phyloP scores from a whole-genome alignment of 2,888 invertebrate genomes.

The Agriotes lineatus region DNA sequence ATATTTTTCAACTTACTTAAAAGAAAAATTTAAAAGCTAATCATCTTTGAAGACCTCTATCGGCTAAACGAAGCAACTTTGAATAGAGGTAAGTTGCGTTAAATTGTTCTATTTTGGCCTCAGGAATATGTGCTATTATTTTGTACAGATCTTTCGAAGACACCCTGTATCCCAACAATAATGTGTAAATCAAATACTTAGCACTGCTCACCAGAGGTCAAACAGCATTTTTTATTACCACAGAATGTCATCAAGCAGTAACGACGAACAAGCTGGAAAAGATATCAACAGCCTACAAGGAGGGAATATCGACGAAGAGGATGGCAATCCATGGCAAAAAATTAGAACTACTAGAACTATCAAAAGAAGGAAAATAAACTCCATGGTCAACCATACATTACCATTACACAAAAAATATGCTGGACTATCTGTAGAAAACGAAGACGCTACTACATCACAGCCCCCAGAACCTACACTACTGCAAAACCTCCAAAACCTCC shows the following conservation, averaged over 20 bases:
- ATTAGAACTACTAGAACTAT: not conserved
- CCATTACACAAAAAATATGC: not conserved
- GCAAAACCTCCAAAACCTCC: slow-evolving; percentile 1
- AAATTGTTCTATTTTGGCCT: too few species aligned
- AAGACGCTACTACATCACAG: not conserved
- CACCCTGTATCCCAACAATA: too few species aligned
- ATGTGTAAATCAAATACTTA: not conserved
- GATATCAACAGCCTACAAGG: not conserved
- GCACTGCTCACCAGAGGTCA: not conserved
- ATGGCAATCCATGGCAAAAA: not conserved
- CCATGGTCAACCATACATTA: not conserved
- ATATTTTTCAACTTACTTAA: too few species aligned
- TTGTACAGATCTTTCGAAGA: too few species aligned
- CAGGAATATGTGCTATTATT: too few species aligned
- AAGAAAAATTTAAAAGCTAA: too few species aligned
- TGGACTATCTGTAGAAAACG: not conserved
- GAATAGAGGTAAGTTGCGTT: too few species aligned
- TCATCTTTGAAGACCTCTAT: too few species aligned
- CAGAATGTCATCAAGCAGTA: not conserved
- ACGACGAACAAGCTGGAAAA: not conserved
- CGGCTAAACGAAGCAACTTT: too few species aligned
- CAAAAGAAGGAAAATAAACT: not conserved
- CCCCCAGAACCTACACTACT: not conserved
- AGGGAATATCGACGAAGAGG: not conserved
- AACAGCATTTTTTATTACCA: not conserved